Conservation (phyloP, 2,797 vertebrate species). For the Phrynocephalus guinanensis region DNA sequence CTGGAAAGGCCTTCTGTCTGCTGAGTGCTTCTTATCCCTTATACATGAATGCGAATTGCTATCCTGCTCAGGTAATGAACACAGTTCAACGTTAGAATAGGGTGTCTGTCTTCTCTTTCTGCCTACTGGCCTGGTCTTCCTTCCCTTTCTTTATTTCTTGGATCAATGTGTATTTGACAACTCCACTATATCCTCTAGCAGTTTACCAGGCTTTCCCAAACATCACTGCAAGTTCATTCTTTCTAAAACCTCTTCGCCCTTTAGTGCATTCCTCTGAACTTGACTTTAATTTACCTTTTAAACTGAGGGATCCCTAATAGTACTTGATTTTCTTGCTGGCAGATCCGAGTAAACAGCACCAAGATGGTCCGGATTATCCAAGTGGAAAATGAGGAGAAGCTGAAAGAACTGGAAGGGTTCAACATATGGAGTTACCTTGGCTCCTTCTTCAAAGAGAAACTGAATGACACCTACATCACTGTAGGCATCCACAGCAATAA, state of each 20-base stretch:
- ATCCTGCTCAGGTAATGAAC: not conserved
- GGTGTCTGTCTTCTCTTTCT: not conserved
- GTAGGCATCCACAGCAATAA: constrained; percentile 87
- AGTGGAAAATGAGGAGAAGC: constrained; percentile 87
- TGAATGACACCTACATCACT: constrained; percentile 89
- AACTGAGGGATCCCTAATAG: not conserved
- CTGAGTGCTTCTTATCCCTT: not conserved
- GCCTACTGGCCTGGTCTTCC: not conserved
- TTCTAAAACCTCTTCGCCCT: not conserved
- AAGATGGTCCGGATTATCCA: constrained; percentile 86
- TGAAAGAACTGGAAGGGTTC: constrained; percentile 87
- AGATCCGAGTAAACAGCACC: constrained; percentile 90
- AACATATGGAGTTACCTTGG: constrained; percentile 83
- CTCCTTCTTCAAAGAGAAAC: constrained; percentile 84
- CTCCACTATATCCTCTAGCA: not conserved
- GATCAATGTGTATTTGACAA: not conserved
- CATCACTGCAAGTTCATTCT: not conserved
- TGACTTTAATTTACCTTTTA: not conserved
- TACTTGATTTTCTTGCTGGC: not conserved
- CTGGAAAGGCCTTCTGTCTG: not conserved
- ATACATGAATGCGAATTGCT: not conserved
- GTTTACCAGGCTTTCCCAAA: not conserved
- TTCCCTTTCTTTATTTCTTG: not conserved
- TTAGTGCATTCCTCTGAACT: not conserved
- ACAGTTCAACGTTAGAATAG: not conserved